These are phyloP conservation scores for Nothoprocta pentlandii DNA, from an alignment of 2,113 vertebrate species.

Conservation along the genomic window DNA sequence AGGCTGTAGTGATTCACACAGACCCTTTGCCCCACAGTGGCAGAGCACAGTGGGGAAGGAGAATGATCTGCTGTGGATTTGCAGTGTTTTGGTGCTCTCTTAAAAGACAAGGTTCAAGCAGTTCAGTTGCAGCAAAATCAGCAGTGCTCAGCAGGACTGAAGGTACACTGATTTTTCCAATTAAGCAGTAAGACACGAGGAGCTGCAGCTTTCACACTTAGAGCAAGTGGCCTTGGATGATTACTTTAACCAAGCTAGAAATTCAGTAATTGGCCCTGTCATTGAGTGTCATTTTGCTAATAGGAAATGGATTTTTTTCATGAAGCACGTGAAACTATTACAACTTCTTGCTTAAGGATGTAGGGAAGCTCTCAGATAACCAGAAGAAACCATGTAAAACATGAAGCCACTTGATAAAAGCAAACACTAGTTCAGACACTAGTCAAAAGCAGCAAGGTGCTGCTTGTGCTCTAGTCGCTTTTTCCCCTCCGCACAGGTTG, in stretches of 20 bases:
- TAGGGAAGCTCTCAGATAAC: background rate
- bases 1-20: background rate
- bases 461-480: background rate
- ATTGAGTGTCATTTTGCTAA: background rate
- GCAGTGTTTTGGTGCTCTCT: background rate
- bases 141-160: background rate
- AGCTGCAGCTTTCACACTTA: background rate
- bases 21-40: background rate
- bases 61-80: background rate
- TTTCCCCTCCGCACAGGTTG: accelerated
- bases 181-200: background rate
- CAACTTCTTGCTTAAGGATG: background rate
- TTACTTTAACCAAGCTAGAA: background rate
- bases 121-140: background rate
- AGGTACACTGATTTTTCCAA: background rate
- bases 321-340: background rate
- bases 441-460: background rate
- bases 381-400: background rate
- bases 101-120: background rate
- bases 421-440: background rate
- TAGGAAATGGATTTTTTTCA: background rate
- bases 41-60: background rate
- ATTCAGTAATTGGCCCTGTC: background rate
- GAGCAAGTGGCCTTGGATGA: background rate
- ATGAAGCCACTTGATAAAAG: background rate